A percentile compares a stretch with the other conserved stretches of the same genome.
Evolutionary conservation across 2,113 vertebrate genomes (phyloP).

Genomic region (Sphyrna mokarran): DNA sequence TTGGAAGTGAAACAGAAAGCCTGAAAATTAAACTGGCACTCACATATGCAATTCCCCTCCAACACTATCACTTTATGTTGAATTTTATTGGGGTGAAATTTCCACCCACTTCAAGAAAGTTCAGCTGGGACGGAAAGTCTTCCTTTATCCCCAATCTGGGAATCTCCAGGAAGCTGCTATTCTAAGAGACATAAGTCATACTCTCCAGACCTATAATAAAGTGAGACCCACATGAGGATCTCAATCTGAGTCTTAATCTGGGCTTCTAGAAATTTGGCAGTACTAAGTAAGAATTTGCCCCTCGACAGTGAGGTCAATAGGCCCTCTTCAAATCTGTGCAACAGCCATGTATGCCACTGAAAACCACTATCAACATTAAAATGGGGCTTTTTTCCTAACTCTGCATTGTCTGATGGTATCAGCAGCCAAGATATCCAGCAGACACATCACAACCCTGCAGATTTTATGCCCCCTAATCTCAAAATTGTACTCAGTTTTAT

Average conservation of each 20-base stretch:
- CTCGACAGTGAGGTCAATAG: neutral
- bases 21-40: too few relatives aligned
- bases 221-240: neutral
- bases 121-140: neutral
- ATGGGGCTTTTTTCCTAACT: neutral
- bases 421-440: neutral
- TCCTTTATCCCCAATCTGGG: neutral
- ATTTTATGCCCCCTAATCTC: neutral
- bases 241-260: neutral
- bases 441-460: neutral
- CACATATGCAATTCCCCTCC: too few relatives aligned
- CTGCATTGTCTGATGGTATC: neutral
- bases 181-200: neutral
- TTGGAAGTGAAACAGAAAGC: too few relatives aligned
- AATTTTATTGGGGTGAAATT: neutral
- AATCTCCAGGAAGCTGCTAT: neutral
- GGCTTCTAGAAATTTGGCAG: neutral
- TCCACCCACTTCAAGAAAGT: neutral
- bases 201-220: neutral
- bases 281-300: neutral
- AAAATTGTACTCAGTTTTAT: neutral
- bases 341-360: neutral
- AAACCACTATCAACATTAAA: neutral
- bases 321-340: neutral
- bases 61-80: neutral